A percentile compares a stretch with the other conserved stretches of the same genome.
These are phyloP conservation scores for Araneus ventricosus DNA, from an alignment of 1,140 invertebrate species.

Conservation along the genomic window DNA sequence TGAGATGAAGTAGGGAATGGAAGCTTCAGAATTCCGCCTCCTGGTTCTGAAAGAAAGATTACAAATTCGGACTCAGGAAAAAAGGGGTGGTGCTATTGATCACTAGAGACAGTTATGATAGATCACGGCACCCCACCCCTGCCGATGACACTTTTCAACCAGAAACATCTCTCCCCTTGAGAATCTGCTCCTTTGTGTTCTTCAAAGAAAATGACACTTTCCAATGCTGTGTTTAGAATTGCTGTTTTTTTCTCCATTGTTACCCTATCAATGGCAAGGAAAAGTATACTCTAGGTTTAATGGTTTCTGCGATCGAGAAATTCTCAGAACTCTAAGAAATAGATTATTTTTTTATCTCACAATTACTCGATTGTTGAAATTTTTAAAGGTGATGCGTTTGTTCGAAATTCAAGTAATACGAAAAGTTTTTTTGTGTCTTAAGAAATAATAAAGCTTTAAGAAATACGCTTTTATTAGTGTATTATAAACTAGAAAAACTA, in stretches of 20 bases:
- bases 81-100: conserved; percentile 45
- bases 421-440: too few species aligned
- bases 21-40: background rate
- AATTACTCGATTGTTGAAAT: too few species aligned
- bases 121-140: conserved; percentile 13
- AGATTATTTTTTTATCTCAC: too few species aligned
- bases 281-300: background rate
- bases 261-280: background rate
- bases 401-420: too few species aligned
- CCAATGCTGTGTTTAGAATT: background rate
- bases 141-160: conserved; percentile 27
- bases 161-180: conserved; percentile 7
- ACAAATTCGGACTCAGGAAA: conserved; percentile 5
- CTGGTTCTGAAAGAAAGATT: background rate
- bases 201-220: background rate
- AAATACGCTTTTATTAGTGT: too few species aligned
- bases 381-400: too few species aligned
- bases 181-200: background rate
- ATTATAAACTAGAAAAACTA: too few species aligned
- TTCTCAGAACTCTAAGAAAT: background rate
- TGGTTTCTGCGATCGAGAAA: background rate
- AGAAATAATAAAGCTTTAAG: too few species aligned
- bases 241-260: background rate
- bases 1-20: background rate
- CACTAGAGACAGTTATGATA: conserved; percentile 53